phyloP scores from a whole-genome alignment of 1,140 invertebrate species.

The Drosophila burlai region DNA sequence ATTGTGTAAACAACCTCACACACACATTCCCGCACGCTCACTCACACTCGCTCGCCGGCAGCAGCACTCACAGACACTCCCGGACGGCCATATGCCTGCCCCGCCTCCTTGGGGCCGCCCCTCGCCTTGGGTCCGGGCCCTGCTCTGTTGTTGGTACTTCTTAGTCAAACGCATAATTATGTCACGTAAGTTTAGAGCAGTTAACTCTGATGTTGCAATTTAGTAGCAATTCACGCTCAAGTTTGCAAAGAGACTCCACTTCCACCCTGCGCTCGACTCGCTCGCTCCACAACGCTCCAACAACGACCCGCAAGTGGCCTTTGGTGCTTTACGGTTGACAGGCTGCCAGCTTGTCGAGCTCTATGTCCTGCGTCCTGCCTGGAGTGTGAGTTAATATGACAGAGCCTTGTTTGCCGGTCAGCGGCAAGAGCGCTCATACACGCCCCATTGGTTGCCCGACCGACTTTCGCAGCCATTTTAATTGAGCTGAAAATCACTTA shows the following conservation, averaged over 20 bases:
- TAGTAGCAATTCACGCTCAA: constrained; percentile 76
- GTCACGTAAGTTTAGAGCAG: constrained; percentile 83
- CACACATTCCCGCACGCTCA: constrained; percentile 26
- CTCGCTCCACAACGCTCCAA: constrained; percentile 1
- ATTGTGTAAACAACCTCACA: constrained; percentile 72
- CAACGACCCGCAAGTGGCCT: constrained; percentile 56
- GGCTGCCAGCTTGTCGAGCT: constrained; percentile 50
- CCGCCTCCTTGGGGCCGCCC: constrained; percentile 10
- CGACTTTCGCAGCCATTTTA: constrained; percentile 61
- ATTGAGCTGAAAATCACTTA: constrained; percentile 81
- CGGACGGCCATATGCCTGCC: constrained; percentile 60
- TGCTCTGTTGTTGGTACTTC: constrained; percentile 49
- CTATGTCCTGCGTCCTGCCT: constrained; percentile 28
- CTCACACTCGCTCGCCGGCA: constrained; percentile 16
- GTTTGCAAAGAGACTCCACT: constrained; percentile 50
- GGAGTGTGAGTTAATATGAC: constrained; percentile 64
- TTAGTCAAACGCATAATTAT: constrained; percentile 82
- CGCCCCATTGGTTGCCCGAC: constrained; percentile 61
- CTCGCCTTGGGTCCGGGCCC: background rate
- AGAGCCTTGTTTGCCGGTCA: constrained; percentile 66
- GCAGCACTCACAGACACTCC: constrained; percentile 51
- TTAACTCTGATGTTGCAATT: constrained; percentile 79
- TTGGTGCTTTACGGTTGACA: constrained; percentile 64
- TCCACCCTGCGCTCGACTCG: background rate
- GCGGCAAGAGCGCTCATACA: constrained; percentile 50